A percentile compares a stretch with the other conserved stretches of the same genome.
Evolutionary conservation across 2,888 invertebrate species (phyloP).

Genomic region (Emesis castigata): DNA sequence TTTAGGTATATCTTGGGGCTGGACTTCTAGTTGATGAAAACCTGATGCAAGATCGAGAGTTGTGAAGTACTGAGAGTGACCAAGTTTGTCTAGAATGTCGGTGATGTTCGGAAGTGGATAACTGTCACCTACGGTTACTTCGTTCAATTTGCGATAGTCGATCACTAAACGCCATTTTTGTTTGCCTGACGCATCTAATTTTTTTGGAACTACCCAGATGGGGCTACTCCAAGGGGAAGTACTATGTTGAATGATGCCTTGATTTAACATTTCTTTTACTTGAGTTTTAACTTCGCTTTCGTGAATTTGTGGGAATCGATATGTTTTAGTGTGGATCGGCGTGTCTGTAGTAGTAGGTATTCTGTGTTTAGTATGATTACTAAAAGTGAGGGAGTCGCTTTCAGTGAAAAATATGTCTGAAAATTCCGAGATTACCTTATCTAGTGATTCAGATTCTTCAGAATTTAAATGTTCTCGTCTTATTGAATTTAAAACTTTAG

Average conservation of each 20-base stretch:
- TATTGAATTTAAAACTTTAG: conserved; percentile 37
- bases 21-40: too few relatives aligned
- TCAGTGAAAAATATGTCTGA: conserved; percentile 60
- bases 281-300: conserved; percentile 67
- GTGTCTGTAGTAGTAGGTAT: conserved; percentile 64
- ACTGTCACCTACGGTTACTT: too few relatives aligned
- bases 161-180: too few relatives aligned
- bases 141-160: too few relatives aligned
- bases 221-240: conserved; percentile 61
- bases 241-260: conserved; percentile 64
- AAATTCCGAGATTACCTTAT: conserved; percentile 54
- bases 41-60: too few relatives aligned
- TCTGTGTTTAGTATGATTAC: conserved; percentile 63
- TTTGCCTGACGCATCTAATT: conserved; percentile 20
- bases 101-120: too few relatives aligned
- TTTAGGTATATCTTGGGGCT: too few relatives aligned
- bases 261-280: conserved; percentile 44
- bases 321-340: conserved; percentile 69
- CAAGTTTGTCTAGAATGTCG: too few relatives aligned
- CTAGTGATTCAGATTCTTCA: conserved; percentile 49
- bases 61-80: too few relatives aligned
- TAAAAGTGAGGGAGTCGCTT: conserved; percentile 61
- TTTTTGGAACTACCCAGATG: conserved; percentile 65
- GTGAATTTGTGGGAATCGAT: conserved; percentile 69
- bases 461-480: conserved; percentile 54